Evolutionary conservation across 2,113 vertebrate genomes (phyloP).

Genomic region (Hassar affinis): DNA sequence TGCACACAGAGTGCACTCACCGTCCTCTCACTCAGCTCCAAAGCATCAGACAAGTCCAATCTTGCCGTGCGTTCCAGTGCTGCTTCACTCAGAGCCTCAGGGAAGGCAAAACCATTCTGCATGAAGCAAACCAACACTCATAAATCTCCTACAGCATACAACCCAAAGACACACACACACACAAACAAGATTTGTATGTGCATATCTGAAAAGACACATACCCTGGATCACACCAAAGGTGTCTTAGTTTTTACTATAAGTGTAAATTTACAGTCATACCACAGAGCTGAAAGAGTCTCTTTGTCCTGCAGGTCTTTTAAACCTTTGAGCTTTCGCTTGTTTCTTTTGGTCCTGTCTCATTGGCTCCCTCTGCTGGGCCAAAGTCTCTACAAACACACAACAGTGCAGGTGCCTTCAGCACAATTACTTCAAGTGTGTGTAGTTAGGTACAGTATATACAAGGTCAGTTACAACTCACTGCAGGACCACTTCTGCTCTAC

Average conservation of each 20-base stretch:
- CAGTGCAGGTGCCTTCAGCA: neutral
- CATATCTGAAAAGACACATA: neutral
- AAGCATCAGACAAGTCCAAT: constrained; percentile 53
- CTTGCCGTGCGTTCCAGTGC: constrained; percentile 38
- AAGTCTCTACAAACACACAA: constrained; percentile 27
- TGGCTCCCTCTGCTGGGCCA: constrained; percentile 46
- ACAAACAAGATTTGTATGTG: neutral
- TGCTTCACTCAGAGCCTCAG: constrained; percentile 1
- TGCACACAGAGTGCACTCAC: constrained; percentile 56
- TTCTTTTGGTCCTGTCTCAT: constrained; percentile 30
- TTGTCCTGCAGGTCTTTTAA: constrained; percentile 18
- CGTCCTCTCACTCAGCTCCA: constrained; percentile 72
- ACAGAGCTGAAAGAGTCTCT: constrained; percentile 11
- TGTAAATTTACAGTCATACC: constrained; percentile 17
- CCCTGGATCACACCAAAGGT: neutral
- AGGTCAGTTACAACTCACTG: constrained; percentile 36
- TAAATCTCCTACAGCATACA: neutral
- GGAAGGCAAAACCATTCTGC: constrained; percentile 48
- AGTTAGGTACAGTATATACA: neutral
- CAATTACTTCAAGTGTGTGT: neutral
- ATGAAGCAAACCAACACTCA: constrained; percentile 23
- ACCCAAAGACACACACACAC: neutral
- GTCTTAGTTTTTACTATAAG: neutral
- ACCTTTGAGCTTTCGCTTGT: neutral
- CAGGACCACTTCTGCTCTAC: constrained; percentile 61